Evolutionary conservation across 2,888 invertebrate species (phyloP), one percentile per base, ranked within the genome.

Genomic region (Rhingia campestris): DNA sequence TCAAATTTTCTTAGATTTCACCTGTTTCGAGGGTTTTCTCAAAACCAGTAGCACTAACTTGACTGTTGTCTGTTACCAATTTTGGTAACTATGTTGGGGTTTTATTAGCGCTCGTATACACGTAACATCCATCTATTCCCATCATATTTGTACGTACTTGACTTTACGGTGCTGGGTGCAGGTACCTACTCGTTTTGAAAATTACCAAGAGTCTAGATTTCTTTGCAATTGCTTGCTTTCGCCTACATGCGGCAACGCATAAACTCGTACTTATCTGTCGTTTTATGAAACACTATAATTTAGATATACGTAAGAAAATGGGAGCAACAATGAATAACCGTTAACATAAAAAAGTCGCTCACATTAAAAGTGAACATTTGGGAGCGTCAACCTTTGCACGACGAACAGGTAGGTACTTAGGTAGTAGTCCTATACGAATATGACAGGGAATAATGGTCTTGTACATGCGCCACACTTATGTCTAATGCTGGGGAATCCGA

Each of bases 381-480:
- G 75, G 75, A 75, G 59, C 81, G 81, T 75, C 70, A 81, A 76
- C 81, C 75, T 76, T 61, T 81, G 69, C 43, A 39, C 41, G 53
- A 45, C 22, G 53, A 47, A 45, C 3, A 12, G 3, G 22, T n/a
- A n/a, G n/a, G n/a, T n/a, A n/a, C n/a, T n/a, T n/a, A n/a, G n/a
- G n/a, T 9, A 30, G 9, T 45, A 0, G 45, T 30, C 69, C 74
- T 74, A 73, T 67, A 59, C 22, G 35, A 66, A 45, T 45, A 45
- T 7, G 43, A 22, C 12, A 64, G 39, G 10, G 7, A 22, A 14
- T 7, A 51, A 51, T 37, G 33, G 49, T 22, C 37, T 47, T 10
- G 12, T 37, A 9, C 33, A 22, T 30, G n/a, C 39, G 12, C 6
- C 14, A 22, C 12, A 22, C 9, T 7, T 14, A 35, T 22, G 5